Evolutionary conservation across 1,140 invertebrate species (phyloP).

Genomic region (Eriocheir sinensis): DNA sequence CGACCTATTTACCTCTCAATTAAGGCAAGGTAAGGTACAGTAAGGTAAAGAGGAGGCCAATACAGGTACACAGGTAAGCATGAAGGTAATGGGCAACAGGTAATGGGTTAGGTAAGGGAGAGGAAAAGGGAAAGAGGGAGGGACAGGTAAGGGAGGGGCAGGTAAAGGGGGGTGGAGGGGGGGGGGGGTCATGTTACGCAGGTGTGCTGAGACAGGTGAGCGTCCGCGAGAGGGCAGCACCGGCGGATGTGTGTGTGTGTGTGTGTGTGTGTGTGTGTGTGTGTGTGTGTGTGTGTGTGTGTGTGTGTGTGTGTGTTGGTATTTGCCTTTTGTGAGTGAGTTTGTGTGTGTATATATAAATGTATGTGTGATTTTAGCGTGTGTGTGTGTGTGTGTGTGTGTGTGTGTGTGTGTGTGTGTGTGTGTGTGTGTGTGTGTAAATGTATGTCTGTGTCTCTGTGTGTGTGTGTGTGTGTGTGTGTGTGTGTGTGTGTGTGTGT

Average conservation of each 20-base stretch:
- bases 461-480: constrained; percentile 10
- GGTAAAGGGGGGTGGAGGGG: too few species aligned
- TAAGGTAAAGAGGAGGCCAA: too few species aligned
- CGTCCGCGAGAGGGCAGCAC: neutral
- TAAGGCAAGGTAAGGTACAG: too few species aligned
- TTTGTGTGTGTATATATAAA: neutral
- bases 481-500: neutral
- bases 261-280: constrained; percentile 47
- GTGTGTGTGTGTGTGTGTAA: neutral
- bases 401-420: constrained; percentile 18
- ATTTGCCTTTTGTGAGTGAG: neutral
- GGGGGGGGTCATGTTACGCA: too few species aligned
- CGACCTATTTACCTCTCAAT: too few species aligned
- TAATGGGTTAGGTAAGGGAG: too few species aligned
- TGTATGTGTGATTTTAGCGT: neutral
- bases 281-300: neutral
- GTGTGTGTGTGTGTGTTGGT: constrained; percentile 15
- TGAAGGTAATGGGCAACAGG: too few species aligned
- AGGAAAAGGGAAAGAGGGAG: too few species aligned
- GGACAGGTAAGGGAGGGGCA: too few species aligned
- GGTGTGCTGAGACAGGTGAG: neutral
- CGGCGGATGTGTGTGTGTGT: neutral
- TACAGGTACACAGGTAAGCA: too few species aligned
- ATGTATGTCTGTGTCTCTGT: constrained; percentile 29
- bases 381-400: constrained; percentile 31